Percentiles rank a stretch among this genome's conserved stretches.
phyloP scores from a whole-genome alignment of 2,888 invertebrate genomes.

The Drosophila tripunctata region DNA sequence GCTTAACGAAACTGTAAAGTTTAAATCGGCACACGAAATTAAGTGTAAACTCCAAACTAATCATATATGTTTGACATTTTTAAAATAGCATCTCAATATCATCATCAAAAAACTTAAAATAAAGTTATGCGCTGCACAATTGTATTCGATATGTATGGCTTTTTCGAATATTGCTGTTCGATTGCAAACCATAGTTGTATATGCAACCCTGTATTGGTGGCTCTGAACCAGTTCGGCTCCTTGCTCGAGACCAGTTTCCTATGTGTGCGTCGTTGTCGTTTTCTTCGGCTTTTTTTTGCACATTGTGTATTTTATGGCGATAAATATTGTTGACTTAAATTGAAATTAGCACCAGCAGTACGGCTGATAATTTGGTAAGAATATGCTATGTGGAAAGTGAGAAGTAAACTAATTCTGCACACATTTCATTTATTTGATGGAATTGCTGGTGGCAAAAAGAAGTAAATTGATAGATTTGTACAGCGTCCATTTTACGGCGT shows the following conservation, averaged over 20 bases:
- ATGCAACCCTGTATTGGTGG: background rate
- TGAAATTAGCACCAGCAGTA: background rate
- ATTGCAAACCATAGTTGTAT: background rate
- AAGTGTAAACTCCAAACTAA: no score
- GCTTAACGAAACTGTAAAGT: no score
- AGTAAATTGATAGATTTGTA: slow-evolving; percentile 13
- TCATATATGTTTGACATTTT: no score
- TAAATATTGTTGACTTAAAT: slow-evolving; percentile 17
- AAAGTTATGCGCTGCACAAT: no score
- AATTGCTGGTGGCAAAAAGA: slow-evolving; percentile 1
- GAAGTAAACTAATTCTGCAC: background rate
- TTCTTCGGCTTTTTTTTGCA: slow-evolving; percentile 57
- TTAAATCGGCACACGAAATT: no score
- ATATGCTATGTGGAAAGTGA: background rate
- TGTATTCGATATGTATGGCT: no score
- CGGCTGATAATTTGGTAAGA: slow-evolving; percentile 28
- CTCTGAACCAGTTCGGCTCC: slow-evolving; percentile 21
- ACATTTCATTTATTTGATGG: slow-evolving; percentile 5
- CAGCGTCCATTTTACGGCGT: slow-evolving; percentile 59
- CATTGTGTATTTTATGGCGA: slow-evolving; percentile 36
- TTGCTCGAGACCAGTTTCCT: slow-evolving; percentile 20
- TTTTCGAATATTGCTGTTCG: no score
- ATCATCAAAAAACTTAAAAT: no score
- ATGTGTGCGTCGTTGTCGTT: slow-evolving; percentile 49
- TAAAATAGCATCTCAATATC: no score